Conservation (phyloP, 2,888 invertebrate genomes). For the Latrodectus hesperus region DNA sequence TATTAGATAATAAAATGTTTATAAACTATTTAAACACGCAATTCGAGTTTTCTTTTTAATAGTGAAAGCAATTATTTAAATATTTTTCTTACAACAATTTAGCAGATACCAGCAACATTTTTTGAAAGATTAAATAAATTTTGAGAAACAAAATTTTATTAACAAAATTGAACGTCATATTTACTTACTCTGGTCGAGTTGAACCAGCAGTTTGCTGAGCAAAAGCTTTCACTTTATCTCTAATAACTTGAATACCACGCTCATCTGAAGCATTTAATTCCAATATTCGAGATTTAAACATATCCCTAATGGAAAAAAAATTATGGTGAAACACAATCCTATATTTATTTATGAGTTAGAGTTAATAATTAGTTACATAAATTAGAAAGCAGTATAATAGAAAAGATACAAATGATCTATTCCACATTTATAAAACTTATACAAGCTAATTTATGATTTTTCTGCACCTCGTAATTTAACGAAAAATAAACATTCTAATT, state of each 20-base stretch:
- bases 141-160: background rate
- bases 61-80: too few species aligned
- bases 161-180: background rate
- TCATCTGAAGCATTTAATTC: constrained; percentile 99
- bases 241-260: constrained; percentile 95
- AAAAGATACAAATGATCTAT: background rate
- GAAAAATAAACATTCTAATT: too few species aligned
- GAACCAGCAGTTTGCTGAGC: constrained; percentile 88
- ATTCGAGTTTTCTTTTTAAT: too few species aligned
- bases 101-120: too few species aligned
- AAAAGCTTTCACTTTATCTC: constrained; percentile 92
- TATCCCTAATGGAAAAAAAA: constrained; percentile 71
- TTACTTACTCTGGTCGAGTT: constrained; percentile 74
- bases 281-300: constrained; percentile 81
- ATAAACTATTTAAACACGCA: too few species aligned
- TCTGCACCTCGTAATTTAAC: too few species aligned
- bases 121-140: too few species aligned
- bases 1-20: too few species aligned
- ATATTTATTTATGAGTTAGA: too few species aligned
- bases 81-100: too few species aligned
- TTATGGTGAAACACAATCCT: too few species aligned
- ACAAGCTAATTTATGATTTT: background rate
- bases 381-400: background rate
- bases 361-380: too few species aligned
- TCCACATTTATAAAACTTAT: background rate